These are phyloP conservation scores for Rhopalosiphum maidis DNA, from an alignment of 1,140 invertebrate species.

Conservation along the genomic window DNA sequence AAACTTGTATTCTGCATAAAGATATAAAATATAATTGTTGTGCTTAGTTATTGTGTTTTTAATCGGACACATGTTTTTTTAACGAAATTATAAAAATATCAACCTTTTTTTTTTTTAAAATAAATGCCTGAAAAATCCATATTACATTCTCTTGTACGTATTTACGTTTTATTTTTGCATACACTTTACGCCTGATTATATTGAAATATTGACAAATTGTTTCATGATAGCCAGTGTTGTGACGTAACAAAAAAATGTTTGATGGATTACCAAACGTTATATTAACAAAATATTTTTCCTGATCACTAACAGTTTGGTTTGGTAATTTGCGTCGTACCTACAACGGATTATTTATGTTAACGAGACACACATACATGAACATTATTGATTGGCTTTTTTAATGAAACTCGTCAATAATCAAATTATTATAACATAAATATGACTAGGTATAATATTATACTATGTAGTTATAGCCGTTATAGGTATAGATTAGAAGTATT, in stretches of 20 bases:
- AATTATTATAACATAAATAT: background rate
- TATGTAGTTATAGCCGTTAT: too few species aligned
- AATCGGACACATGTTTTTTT: background rate
- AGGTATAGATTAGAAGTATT: background rate
- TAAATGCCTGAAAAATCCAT: background rate
- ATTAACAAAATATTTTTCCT: constrained; percentile 26
- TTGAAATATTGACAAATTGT: constrained; percentile 43
- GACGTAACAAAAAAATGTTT: constrained; percentile 46
- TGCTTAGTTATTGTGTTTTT: background rate
- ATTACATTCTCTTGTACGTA: background rate
- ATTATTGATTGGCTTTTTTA: background rate
- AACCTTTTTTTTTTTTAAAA: background rate
- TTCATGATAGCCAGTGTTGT: background rate
- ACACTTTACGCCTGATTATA: constrained; percentile 36
- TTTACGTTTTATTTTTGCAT: constrained; percentile 27
- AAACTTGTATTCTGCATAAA: background rate
- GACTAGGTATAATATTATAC: background rate
- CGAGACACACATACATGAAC: background rate
- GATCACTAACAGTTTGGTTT: background rate
- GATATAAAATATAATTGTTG: background rate
- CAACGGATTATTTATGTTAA: background rate
- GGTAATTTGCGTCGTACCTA: background rate
- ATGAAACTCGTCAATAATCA: background rate
- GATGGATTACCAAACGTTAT: constrained; percentile 39
- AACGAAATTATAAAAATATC: background rate